Percentiles rank a stretch among this genome's conserved stretches.
phyloP scores from a whole-genome alignment of 2,888 invertebrate genomes.

The Chironomus riparius region DNA sequence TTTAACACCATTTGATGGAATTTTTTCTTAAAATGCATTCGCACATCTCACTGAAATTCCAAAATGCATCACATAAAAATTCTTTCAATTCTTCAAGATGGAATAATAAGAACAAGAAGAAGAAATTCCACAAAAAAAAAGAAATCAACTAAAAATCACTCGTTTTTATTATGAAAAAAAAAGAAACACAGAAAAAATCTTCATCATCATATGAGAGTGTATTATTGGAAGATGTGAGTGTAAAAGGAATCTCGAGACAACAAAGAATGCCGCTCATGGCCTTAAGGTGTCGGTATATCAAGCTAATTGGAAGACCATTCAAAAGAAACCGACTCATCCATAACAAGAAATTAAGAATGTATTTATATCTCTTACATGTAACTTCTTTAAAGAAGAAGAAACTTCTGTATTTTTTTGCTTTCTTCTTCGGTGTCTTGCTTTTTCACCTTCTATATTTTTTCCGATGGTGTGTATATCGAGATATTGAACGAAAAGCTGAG shows the following conservation, averaged over 20 bases:
- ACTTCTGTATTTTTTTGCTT: slow-evolving; percentile 16
- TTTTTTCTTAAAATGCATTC: background rate
- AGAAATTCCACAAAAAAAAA: slow-evolving; percentile 10
- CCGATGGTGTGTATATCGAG: no score
- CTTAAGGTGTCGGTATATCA: slow-evolving; percentile 27
- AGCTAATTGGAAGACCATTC: slow-evolving; percentile 28
- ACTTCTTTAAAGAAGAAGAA: slow-evolving; percentile 25
- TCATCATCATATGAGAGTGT: background rate
- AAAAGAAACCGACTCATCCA: slow-evolving; percentile 28
- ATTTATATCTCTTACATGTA: slow-evolving; percentile 25
- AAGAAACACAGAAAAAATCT: background rate
- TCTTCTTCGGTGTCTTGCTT: background rate
- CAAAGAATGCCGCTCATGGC: slow-evolving; percentile 25
- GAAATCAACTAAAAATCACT: background rate
- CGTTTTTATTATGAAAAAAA: background rate
- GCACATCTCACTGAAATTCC: background rate
- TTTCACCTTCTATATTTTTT: background rate
- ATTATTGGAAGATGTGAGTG: background rate
- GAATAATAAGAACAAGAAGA: background rate
- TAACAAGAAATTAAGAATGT: slow-evolving; percentile 28
- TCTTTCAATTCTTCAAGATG: background rate
- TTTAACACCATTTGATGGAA: background rate
- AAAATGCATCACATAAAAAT: background rate
- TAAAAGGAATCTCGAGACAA: slow-evolving; percentile 17
- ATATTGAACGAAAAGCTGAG: no score